phyloP scores from a whole-genome alignment of 2,797 vertebrate species.

The Poecile montanus region DNA sequence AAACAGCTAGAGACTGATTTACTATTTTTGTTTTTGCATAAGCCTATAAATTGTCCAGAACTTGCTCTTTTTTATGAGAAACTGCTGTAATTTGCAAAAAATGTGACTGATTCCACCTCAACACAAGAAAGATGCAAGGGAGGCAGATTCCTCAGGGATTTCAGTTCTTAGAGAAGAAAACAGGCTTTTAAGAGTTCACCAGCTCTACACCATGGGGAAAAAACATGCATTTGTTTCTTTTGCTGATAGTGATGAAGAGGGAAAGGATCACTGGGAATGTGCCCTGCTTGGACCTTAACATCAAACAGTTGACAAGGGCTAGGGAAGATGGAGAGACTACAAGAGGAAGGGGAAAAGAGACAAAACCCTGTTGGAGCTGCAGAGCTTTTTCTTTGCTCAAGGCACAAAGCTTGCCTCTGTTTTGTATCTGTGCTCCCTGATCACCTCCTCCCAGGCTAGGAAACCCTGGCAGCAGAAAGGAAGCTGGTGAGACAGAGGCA shows the following conservation, averaged over 20 bases:
- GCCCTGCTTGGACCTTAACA: neutral
- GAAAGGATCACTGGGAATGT: neutral
- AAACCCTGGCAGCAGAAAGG: neutral
- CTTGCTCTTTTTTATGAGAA: neutral
- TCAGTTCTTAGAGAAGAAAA: neutral
- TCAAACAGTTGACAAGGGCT: neutral
- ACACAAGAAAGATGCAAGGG: neutral
- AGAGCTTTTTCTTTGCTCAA: neutral
- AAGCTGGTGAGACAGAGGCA: neutral
- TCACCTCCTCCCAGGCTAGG: neutral
- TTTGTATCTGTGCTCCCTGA: neutral
- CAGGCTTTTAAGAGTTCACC: neutral
- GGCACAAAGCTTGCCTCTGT: neutral
- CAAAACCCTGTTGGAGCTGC: neutral
- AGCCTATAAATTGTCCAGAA: neutral
- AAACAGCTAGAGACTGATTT: neutral
- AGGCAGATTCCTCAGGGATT: neutral
- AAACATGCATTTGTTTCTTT: neutral
- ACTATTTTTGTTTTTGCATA: neutral
- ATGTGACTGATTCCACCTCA: neutral
- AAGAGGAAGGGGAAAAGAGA: neutral
- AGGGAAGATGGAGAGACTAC: neutral
- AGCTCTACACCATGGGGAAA: neutral
- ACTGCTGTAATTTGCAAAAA: neutral
- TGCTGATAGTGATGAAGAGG: neutral